Conservation (phyloP, 2,888 invertebrate genomes). For the Nycteola revayana region DNA sequence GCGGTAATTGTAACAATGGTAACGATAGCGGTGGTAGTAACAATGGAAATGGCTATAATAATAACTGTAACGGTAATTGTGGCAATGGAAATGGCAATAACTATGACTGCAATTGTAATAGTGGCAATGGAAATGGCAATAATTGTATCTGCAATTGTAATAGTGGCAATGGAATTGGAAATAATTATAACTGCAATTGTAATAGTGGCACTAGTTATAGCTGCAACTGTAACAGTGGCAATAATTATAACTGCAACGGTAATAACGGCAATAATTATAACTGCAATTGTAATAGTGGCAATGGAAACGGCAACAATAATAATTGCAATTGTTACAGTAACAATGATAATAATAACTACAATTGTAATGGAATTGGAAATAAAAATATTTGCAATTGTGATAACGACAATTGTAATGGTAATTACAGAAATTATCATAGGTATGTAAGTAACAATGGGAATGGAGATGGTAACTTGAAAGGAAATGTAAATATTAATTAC, state of each 20-base stretch:
- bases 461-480: too few relatives aligned
- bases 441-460: conserved; percentile 1
- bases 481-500: too few relatives aligned
- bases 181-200: too few relatives aligned
- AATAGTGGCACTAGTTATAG: too few relatives aligned
- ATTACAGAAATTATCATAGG: conserved; percentile 1
- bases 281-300: not conserved
- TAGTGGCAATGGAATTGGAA: too few relatives aligned
- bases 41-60: not conserved
- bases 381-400: not conserved
- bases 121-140: too few relatives aligned
- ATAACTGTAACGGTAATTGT: not conserved
- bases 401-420: not conserved
- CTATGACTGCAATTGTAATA: conserved; percentile 1
- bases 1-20: not conserved
- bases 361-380: not conserved
- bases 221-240: too few relatives aligned
- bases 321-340: conserved; percentile 1
- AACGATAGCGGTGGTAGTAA: not conserved
- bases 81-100: conserved; percentile 1
- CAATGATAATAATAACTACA: not conserved
- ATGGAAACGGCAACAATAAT: not conserved
- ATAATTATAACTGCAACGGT: not conserved
- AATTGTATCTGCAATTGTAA: conserved; percentile 1
- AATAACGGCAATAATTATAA: not conserved